phyloP scores from a whole-genome alignment of 2,797 vertebrate species.

The Gymnoscopelus braueri region DNA sequence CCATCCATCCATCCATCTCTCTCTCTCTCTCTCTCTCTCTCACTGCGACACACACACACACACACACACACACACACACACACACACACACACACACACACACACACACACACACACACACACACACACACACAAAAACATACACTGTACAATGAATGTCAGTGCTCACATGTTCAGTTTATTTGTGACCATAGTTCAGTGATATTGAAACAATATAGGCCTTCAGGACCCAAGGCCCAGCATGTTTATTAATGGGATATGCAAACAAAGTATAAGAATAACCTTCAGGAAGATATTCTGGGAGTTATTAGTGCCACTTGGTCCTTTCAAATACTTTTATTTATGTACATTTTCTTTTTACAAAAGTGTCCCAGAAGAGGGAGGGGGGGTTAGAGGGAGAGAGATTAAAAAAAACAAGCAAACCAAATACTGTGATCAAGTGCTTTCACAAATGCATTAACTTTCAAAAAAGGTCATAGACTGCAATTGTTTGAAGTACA shows the following conservation, averaged over 20 bases:
- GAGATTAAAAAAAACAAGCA: background rate
- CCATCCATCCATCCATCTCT: too few relatives aligned
- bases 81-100: background rate
- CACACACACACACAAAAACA: background rate
- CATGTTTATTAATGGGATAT: slow-evolving; percentile 17
- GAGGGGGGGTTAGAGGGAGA: background rate
- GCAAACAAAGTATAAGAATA: slow-evolving; percentile 9
- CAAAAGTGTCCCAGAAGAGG: background rate
- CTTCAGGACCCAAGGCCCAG: slow-evolving; percentile 1
- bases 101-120: background rate
- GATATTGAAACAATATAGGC: slow-evolving; percentile 7
- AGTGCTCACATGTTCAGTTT: slow-evolving; percentile 1
- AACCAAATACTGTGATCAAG: slow-evolving; percentile 9
- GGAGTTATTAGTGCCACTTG: slow-evolving; percentile 1
- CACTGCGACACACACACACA: too few relatives aligned
- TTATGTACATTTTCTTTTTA: background rate
- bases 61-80: too few relatives aligned
- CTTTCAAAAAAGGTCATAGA: background rate
- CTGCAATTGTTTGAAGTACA: slow-evolving; percentile 26
- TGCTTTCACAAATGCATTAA: slow-evolving; percentile 9
- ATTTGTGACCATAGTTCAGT: slow-evolving; percentile 14
- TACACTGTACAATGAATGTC: slow-evolving; percentile 1
- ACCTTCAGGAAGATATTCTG: background rate
- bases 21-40: too few relatives aligned
- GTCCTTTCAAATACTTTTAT: slow-evolving; percentile 12